Evolutionary conservation across 2,797 vertebrate genomes (phyloP).

Genomic region (Gallinago solitaria): DNA sequence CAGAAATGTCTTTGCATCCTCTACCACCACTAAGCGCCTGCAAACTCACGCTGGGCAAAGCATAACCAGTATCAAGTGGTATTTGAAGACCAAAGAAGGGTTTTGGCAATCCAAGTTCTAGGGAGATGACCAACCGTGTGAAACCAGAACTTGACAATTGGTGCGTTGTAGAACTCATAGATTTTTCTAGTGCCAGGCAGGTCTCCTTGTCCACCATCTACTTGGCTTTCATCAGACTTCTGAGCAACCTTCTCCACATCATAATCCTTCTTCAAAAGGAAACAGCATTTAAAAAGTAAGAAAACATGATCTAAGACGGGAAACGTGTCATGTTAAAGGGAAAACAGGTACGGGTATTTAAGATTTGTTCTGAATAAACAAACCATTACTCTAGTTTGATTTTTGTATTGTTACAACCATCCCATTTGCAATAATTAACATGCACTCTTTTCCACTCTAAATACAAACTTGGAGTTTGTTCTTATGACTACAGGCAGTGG

Average conservation of each 20-base stretch:
- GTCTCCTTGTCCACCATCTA: slow-evolving; percentile 42
- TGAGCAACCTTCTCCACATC: slow-evolving; percentile 84
- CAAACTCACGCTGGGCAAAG: neutral
- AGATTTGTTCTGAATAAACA: neutral
- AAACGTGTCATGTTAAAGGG: neutral
- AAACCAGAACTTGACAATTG: slow-evolving; percentile 99
- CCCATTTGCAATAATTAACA: neutral
- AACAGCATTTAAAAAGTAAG: neutral
- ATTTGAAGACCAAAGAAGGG: neutral
- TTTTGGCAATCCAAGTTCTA: neutral
- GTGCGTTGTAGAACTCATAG: slow-evolving; percentile 94
- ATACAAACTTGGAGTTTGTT: neutral
- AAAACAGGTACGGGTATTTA: neutral
- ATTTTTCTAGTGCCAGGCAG: slow-evolving; percentile 84
- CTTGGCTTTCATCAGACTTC: slow-evolving; percentile 57
- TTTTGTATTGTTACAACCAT: neutral
- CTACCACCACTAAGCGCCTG: neutral
- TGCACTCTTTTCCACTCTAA: neutral
- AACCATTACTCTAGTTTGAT: neutral
- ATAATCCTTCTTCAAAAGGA: slow-evolving; percentile 72
- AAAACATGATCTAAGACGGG: neutral
- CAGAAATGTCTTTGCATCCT: neutral
- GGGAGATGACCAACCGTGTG: slow-evolving; percentile 84
- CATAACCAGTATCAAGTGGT: neutral
- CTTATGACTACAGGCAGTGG: neutral